A percentile compares a stretch with the other conserved stretches of the same genome.
Evolutionary conservation across 2,888 invertebrate genomes (phyloP).

Genomic region (Acanthosepion lycidas): DNA sequence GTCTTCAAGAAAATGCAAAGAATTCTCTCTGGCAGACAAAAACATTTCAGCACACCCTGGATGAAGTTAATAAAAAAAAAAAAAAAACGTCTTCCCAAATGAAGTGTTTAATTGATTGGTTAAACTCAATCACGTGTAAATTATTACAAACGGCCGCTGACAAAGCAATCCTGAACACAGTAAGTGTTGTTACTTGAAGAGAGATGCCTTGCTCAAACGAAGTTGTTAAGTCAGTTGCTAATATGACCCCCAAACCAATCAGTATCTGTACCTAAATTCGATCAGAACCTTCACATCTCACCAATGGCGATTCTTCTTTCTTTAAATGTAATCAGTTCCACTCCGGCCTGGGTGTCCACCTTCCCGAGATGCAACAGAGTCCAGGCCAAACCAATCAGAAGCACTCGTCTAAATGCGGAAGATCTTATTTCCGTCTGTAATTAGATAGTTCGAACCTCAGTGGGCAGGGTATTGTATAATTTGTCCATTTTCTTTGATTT

Average conservation of each 20-base stretch:
- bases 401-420: neutral
- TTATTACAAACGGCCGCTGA: neutral
- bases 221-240: neutral
- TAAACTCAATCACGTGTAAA: neutral
- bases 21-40: neutral
- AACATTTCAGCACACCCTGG: neutral
- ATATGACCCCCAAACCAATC: neutral
- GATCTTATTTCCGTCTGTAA: slow-evolving; percentile 17
- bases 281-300: neutral
- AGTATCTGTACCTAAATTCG: neutral
- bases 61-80: neutral
- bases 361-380: slow-evolving; percentile 15
- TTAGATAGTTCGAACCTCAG: neutral
- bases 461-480: neutral
- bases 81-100: neutral
- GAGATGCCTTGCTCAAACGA: neutral
- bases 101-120: neutral
- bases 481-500: neutral
- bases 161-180: neutral
- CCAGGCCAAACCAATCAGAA: slow-evolving; percentile 9
- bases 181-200: neutral
- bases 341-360: neutral
- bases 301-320: neutral
- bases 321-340: neutral
- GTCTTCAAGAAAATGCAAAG: neutral